Percentiles rank a stretch among this genome's conserved stretches.
Conservation (phyloP, 2,113 vertebrate species). For the Bufo gargarizans region DNA sequence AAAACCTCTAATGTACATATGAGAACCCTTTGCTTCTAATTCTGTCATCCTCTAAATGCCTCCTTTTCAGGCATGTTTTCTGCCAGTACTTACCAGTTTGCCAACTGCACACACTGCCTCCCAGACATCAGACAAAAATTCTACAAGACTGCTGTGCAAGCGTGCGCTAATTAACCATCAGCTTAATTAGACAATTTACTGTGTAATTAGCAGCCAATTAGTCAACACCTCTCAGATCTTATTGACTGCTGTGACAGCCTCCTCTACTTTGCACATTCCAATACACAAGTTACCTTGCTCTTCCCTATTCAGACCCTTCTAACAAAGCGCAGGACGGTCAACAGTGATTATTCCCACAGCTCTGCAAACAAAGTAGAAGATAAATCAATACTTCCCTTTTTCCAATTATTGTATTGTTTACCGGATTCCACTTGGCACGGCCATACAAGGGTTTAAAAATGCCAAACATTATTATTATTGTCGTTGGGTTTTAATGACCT, state of each 20-base stretch:
- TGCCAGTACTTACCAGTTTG: conserved; percentile 85
- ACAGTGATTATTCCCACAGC: conserved; percentile 67
- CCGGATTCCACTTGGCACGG: conserved; percentile 56
- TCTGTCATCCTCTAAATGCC: conserved; percentile 77
- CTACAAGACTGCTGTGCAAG: conserved; percentile 90
- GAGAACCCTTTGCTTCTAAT: conserved; percentile 75
- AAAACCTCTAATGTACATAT: conserved; percentile 71
- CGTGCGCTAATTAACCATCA: conserved; percentile 92
- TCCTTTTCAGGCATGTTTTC: conserved; percentile 74
- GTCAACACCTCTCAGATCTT: conserved; percentile 90
- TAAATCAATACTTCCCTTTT: conserved; percentile 70
- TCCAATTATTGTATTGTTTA: conserved; percentile 71
- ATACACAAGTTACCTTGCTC: conserved; percentile 74
- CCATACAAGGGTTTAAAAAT: conserved; percentile 49
- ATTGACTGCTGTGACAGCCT: conserved; percentile 92
- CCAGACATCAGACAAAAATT: conserved; percentile 87
- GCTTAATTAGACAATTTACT: conserved; percentile 98
- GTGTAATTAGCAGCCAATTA: conserved; percentile 97
- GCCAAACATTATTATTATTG: conserved; percentile 49
- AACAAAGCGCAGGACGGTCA: conserved; percentile 61
- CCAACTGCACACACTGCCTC: conserved; percentile 90
- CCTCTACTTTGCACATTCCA: conserved; percentile 80
- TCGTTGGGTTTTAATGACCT: conserved; percentile 52
- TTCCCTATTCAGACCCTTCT: conserved; percentile 60
- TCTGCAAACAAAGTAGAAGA: conserved; percentile 61